Evolutionary conservation across 2,113 vertebrate genomes (phyloP), one percentile per base, ranked within the genome.

Genomic region (Thalassarche chlororhynchos): DNA sequence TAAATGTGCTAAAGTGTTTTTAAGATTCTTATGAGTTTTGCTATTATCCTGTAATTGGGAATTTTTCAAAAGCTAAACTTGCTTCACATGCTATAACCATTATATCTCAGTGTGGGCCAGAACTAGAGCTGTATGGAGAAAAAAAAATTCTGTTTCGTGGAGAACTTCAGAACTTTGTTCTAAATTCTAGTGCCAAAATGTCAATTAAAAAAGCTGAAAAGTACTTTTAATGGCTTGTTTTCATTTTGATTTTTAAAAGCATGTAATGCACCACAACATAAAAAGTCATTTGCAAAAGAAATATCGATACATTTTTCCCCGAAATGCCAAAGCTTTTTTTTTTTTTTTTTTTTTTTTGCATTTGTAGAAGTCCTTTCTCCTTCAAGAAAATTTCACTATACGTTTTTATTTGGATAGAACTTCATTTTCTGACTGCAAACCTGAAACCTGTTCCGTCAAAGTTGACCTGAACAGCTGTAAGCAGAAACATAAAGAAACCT

Each of bases 361-460:
- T 74, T 62, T 70, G 84, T 49, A 76, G 9, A 42, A 64, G 5
- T 64, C 7, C 5, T 69, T 64, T 68, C 8, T 58, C 8, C 31
- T 85, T 78, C 36, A 21, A 82, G 28, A 74, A 34, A 49, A 34
- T 42, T 46, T 18, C 0, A 1, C 5, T 49, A 3, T 32, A 13
- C 10, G 5, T 58, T 78, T 84, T 93, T 60, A 16, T 65, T 84
- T 64, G 17, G 20, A 25, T 54, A 64, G 13, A 58, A 46, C 5
- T 58, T 32, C 2, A 8, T 52, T 84, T 90, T 94, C 44, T 64
- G 31, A 24, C 28, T 61, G 17, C 17, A 44, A 36, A n/a, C 0
- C 0, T 46, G 3, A 44, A 36, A n/a, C 0, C 0, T 46, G 3
- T 64, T 76, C 17, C 76, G 26, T 65, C 54, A 58, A 74, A 78